These are phyloP conservation scores for Anastrepha ludens DNA, from an alignment of 1,140 invertebrate genomes.

Conservation along the genomic window DNA sequence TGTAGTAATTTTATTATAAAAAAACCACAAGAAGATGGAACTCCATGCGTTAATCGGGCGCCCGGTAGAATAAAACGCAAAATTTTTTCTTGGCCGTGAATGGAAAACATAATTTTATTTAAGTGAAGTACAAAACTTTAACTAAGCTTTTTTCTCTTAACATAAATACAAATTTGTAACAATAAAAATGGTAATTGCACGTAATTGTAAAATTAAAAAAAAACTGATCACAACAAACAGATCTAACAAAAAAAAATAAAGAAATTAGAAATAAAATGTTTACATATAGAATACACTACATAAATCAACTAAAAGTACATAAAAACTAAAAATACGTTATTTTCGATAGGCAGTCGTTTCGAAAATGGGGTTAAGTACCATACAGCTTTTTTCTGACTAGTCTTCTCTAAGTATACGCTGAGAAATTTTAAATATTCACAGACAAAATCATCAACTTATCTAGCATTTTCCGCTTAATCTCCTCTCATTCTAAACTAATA, in stretches of 20 bases:
- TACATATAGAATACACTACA: no score
- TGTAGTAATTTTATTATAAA: no score
- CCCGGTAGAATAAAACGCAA: not conserved
- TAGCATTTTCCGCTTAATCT: not conserved
- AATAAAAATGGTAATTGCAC: not conserved
- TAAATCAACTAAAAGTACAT: no score
- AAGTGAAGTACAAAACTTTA: not conserved
- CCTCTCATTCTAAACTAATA: not conserved
- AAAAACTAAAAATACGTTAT: no score
- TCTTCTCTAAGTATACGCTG: not conserved
- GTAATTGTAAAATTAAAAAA: no score
- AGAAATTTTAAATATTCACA: not conserved
- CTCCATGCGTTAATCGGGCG: no score
- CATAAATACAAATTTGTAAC: not conserved
- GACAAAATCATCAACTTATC: not conserved
- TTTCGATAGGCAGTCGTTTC: no score
- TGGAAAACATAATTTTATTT: constrained; percentile 12
- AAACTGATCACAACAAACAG: no score
- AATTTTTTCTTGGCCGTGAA: not conserved
- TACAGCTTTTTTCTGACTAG: not conserved
- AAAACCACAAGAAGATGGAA: no score
- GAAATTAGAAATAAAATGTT: no score
- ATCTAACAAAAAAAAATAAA: no score
- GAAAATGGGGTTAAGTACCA: no score
- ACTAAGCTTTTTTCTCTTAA: not conserved